Base-by-base conservation (phyloP, 1,140 invertebrate genomes). In the Anoplophora glabripennis region DNA sequence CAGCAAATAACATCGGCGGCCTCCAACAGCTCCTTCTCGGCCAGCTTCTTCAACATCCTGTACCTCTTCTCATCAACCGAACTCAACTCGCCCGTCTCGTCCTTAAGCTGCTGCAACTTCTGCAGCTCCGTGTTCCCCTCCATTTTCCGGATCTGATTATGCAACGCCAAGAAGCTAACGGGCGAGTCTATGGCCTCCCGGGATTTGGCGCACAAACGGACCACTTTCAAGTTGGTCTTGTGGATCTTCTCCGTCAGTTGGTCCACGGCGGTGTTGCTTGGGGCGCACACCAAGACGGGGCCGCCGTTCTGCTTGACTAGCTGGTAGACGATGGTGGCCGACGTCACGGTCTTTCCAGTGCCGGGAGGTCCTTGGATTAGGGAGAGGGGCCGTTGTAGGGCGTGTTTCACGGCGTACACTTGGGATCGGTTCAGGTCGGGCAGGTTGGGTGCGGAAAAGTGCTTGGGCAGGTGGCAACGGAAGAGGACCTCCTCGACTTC, bases 171-270 rank as follows among this genome's bases (percentile, higher is more conserved):
- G 73, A 99, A 99, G 35, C 94, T 94, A 0, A 99, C 96, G 0
- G 94, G 93, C 0, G 96, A 98, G 72, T 98, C 97, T 66, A 99
- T 96, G 0, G 96, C 95, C 77, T 99, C 98, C 37, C 98, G 83
- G 1, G 94, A 97, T 77, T 99, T 99, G 9, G 98, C 97, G 78
- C 96, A 99, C 0, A 99, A 80, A 1, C 98, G 83, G 11, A 54
- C 52, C 7, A 77, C 78, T 79, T 99, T 99, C 10, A 99, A 79
- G 40, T 96, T 97, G 14, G 96, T 99, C 64, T 89, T 86, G 75
- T 99, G 96, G 46, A 99, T 98, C 77, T 99, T 99, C 77, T 99
- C 96, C 0, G 97, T 98, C 1, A 99, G 79, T 72, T 99, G 98
- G 78, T 99, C 98, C 0, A 99, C 98, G 41, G 98, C 98, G 8